Base-by-base conservation (phyloP, 2,113 vertebrate genomes). In the Turnix velox region DNA sequence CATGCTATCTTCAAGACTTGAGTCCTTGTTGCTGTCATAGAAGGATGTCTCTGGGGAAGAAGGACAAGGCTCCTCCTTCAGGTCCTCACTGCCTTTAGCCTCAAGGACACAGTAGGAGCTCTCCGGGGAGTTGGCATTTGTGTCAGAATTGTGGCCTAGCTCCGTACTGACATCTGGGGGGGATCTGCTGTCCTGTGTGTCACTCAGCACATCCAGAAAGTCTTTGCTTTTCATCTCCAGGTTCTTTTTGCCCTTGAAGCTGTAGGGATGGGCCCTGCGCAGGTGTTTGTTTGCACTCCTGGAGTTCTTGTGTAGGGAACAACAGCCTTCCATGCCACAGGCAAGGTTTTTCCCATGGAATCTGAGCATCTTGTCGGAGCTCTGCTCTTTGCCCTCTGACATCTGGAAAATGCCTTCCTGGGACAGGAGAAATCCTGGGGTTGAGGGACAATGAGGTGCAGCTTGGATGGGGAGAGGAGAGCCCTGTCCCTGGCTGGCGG, bases 241-340 rank as follows among this genome's bases (percentile, higher is more conserved):
- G 89, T 90, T 97, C 94, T 97, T 98, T 96, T 98, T 98, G 46
- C 98, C 96, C 94, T 98, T 98, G 27, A 98, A 98, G 93, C 98
- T 98, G 75, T 98, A 97, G 0, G 98, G 98, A 92, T 99, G 98
- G 65, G 97, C 97, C 91, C 98, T 98, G 94, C 98, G 98, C 45
- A 99, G 97, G 94, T 99, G 98, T 75, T 98, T 98, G 84, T 99
- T 98, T 76, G 98, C 97, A 42, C 98, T 98, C 96, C 96, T 98
- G 87, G 98, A 98, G 77, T 97, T 98, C 94, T 98, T 98, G 94
- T 99, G 99, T 0, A 97, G 98, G 90, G 98, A 98, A 67, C 98
- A 98, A 93, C 98, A 99, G 93, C 97, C 98, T 95, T 98, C 98
- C 91, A 99, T 98, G 49, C 98, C 98, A 95, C 98, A 99, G 30